Percentiles rank a stretch among this genome's conserved stretches.
Evolutionary conservation across 2,888 invertebrate species (phyloP).

Genomic region (Carpatolechia fugitivella): DNA sequence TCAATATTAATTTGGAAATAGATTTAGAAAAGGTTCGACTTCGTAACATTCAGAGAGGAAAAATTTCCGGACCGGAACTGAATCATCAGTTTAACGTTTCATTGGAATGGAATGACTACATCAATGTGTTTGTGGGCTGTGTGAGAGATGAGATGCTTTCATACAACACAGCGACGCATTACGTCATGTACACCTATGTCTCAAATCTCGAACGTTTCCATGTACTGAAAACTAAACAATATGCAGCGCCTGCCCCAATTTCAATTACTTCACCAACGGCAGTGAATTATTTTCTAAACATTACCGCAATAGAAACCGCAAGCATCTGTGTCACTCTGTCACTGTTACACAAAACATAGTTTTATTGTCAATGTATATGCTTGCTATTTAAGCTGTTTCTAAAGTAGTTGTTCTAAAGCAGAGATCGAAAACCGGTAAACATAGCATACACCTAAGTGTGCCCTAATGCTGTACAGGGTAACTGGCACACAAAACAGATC

Average conservation of each 20-base stretch:
- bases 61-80: conserved; percentile 40
- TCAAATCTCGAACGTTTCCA: neutral
- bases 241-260: conserved; percentile 11
- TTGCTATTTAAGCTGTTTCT: too few relatives aligned
- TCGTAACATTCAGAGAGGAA: conserved; percentile 23
- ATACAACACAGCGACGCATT: neutral
- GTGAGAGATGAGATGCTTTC: neutral
- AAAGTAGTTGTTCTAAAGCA: too few relatives aligned
- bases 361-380: neutral
- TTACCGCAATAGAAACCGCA: neutral
- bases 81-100: conserved; percentile 49
- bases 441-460: too few relatives aligned
- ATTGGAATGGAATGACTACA: conserved; percentile 45
- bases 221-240: conserved; percentile 11
- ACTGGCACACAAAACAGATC: too few relatives aligned
- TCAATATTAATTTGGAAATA: neutral
- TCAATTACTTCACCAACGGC: neutral
- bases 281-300: conserved; percentile 1
- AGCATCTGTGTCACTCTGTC: conserved; percentile 5
- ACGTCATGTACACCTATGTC: neutral
- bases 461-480: too few relatives aligned
- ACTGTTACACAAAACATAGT: neutral
- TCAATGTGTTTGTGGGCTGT: conserved; percentile 28
- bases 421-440: too few relatives aligned
- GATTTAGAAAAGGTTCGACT: conserved; percentile 4